Evolutionary conservation across 2,113 vertebrate species (phyloP).

Genomic region (Oryzias melastigma): DNA sequence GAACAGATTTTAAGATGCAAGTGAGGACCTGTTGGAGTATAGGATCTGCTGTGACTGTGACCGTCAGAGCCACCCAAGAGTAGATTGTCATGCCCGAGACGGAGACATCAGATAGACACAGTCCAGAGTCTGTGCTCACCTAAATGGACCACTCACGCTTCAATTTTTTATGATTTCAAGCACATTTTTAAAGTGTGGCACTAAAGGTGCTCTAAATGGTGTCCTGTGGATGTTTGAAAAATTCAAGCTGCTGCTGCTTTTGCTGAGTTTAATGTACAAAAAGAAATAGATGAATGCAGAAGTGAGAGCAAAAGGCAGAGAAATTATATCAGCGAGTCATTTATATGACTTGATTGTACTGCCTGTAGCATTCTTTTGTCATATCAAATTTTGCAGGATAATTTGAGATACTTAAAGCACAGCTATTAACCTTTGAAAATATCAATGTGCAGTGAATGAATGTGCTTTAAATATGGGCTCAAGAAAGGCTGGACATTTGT

Average conservation of each 20-base stretch:
- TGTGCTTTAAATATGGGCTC: neutral
- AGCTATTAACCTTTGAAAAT: neutral
- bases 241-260: conserved; percentile 13
- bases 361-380: conserved; percentile 12
- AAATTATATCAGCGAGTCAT: conserved; percentile 17
- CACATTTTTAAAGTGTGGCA: conserved; percentile 12
- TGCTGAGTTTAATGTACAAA: conserved; percentile 9
- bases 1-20: neutral
- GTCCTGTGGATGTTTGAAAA: conserved; percentile 48
- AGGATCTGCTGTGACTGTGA: conserved; percentile 21
- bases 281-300: conserved; percentile 10
- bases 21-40: conserved; percentile 7
- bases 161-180: conserved; percentile 32
- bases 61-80: conserved; percentile 19
- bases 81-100: conserved; percentile 6
- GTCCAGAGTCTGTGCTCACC: neutral
- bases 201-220: conserved; percentile 6
- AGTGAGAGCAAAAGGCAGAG: conserved; percentile 6
- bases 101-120: conserved; percentile 28
- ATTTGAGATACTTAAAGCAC: neutral
- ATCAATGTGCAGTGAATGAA: conserved; percentile 8
- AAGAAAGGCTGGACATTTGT: too few relatives aligned
- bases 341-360: neutral
- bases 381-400: conserved; percentile 12
- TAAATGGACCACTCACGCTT: conserved; percentile 31